phyloP scores from a whole-genome alignment of 2,888 invertebrate species.

The Erannis defoliaria region DNA sequence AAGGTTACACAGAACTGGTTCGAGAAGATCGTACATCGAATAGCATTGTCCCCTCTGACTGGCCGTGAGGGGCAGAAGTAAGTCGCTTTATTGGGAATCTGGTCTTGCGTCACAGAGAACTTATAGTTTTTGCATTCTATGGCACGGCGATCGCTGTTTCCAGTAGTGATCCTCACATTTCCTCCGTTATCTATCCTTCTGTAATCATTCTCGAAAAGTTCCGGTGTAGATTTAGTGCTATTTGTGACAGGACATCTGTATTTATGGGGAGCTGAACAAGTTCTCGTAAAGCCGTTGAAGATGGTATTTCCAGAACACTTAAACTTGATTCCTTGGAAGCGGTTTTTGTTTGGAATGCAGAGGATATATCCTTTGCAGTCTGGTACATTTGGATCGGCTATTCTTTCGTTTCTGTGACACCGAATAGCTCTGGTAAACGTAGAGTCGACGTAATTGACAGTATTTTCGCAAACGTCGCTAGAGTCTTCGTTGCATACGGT shows the following conservation, averaged over 20 bases:
- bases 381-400: conserved; percentile 75
- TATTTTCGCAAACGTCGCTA: conserved; percentile 73
- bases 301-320: conserved; percentile 77
- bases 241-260: conserved; percentile 73
- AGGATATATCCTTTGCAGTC: conserved; percentile 81
- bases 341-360: conserved; percentile 76
- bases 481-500: conserved; percentile 80
- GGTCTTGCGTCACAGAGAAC: conserved; percentile 71
- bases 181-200: conserved; percentile 53
- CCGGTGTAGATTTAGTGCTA: conserved; percentile 53
- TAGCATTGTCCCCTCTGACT: conserved; percentile 59
- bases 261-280: conserved; percentile 73
- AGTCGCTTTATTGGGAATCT: conserved; percentile 64
- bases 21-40: conserved; percentile 78
- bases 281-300: conserved; percentile 74
- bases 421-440: conserved; percentile 63
- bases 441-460: conserved; percentile 72
- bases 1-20: conserved; percentile 78
- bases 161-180: conserved; percentile 30
- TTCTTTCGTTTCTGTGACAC: conserved; percentile 74
- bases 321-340: conserved; percentile 80
- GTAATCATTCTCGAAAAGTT: conserved; percentile 57
- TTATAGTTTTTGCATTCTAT: conserved; percentile 82
- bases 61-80: conserved; percentile 78
- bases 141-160: conserved; percentile 31